Evolutionary conservation across 2,888 invertebrate species (phyloP), one percentile per base, ranked within the genome.

Genomic region (Drosophila robusta): DNA sequence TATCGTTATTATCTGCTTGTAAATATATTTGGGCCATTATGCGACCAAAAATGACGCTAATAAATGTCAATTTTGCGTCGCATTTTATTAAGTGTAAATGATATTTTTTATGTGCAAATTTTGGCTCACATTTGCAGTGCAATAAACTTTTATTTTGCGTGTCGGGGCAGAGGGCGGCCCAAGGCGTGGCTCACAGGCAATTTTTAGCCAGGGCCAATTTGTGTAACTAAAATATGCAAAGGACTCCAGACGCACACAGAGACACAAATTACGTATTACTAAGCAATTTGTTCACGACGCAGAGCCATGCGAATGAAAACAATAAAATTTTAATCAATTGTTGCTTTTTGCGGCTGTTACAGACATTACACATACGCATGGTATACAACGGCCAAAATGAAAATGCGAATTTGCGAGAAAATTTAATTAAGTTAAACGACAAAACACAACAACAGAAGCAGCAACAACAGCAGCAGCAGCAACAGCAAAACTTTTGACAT

Each of bases 391-490:
- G 54, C 24, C 50, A 36, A 63, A 77, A 67, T 58, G 62, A 52
- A 74, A 77, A 70, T 71, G 58, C 50, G 72, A 76, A 77, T 87
- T 82, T 74, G 65, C 54, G 73, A 64, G 68, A 67, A 88, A 84
- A 84, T 88, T 84, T 88, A 87, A 84, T 84, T 84, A 88, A 86
- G 80, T 86, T 80, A 86, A 84, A 86, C 72, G 87, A 75, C 80
- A 83, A 79, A 70, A 55, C 54, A 77, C 45, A 56, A 70, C 50
- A 67, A 67, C 61, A 57, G 34, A 34, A 34, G 34, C 44, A 42
- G 29, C 29, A 52, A 47, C 42, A 64, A 22, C 14, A 60, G 44
- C 55, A 52, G 16, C 61, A 51, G 41, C 14, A 60, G 44, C 55
- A 52, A n/a, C 61, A 51, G 41, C 54, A 50, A 66, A 83, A 76